A percentile compares a stretch with the other conserved stretches of the same genome.
Evolutionary conservation across 2,888 invertebrate genomes (phyloP).

Genomic region (Bugulina stolonifera): DNA sequence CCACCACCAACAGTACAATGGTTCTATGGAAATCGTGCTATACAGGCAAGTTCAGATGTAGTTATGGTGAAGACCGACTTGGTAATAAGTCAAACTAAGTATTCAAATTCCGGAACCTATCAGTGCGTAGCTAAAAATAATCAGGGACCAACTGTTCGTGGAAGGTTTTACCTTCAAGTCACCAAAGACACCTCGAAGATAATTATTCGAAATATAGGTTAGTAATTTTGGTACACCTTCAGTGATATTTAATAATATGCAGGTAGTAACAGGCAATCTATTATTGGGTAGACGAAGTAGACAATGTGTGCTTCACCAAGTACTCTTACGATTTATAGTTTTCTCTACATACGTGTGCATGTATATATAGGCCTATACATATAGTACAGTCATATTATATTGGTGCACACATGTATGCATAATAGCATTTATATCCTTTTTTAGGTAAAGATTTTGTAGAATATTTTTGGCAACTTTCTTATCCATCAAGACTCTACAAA

Average conservation of each 20-base stretch:
- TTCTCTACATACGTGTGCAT: too few relatives aligned
- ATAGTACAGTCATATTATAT: too few relatives aligned
- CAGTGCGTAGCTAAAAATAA: neutral
- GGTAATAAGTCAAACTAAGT: neutral
- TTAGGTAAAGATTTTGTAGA: constrained; percentile 19
- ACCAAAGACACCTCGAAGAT: neutral
- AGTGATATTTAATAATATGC: too few relatives aligned
- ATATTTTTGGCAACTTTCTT: neutral
- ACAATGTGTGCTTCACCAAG: too few relatives aligned
- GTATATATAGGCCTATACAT: too few relatives aligned
- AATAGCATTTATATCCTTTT: too few relatives aligned
- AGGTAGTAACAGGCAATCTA: too few relatives aligned
- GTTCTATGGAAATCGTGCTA: neutral
- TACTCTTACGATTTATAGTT: too few relatives aligned
- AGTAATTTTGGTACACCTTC: neutral
- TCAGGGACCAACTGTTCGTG: neutral
- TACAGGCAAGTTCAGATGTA: neutral
- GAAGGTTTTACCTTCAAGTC: constrained; percentile 6
- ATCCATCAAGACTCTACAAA: constrained; percentile 7
- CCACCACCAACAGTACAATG: neutral
- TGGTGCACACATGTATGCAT: too few relatives aligned
- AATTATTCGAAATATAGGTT: constrained; percentile 9
- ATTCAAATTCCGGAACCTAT: neutral
- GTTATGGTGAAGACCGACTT: neutral
- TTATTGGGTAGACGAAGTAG: too few relatives aligned